Base-by-base conservation (phyloP, 2,888 invertebrate species). In the Leptopterna dolabrata region DNA sequence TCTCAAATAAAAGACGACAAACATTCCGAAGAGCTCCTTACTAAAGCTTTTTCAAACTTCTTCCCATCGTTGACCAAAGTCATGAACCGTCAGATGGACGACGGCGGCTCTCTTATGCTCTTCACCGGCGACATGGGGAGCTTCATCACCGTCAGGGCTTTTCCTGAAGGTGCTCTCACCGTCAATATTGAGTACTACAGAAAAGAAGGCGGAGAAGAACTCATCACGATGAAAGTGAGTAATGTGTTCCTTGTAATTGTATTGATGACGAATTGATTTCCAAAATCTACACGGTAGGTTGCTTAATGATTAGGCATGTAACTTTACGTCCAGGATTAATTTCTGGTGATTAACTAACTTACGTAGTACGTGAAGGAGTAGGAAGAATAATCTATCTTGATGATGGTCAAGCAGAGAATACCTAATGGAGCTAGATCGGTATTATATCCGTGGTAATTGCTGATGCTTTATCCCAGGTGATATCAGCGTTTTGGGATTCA, bases 101-200 rank as follows among this genome's bases (percentile, higher is more conserved):
- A 90, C 89, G 95, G 95, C 87, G 95, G 96, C 82, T 94, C 95
- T 73, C 92, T 96, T 89, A 94, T 95, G 90, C 92, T 96, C 24
- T 94, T 95, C 89, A 94, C 95, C 47, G 96, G 96, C 89, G 95
- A 95, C 88, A 94, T 94, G 91, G 95, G 95, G 43, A 94, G 94
- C 78, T 93, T 96, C 9, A 94, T 96, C 41, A 95, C 95, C 43
- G 93, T 96, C 73, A 94, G 96, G 91, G 93, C 96, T 90, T 96
- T 95, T 91, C 93, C 94, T 76, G 94, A 95, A 90, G 97, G 97
- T 87, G 93, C 96, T 90, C 93, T 97, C 87, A 96, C 96, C 51
- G 93, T 97, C 90, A 97, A 96, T 91, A 94, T 97, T 91, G 97
- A 97, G 91, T 97, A 96, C 92, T 96, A 94, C 91, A 95, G 95